These are phyloP conservation scores for Zeuzera pyrina DNA, from an alignment of 2,888 invertebrate species.

Conservation along the genomic window DNA sequence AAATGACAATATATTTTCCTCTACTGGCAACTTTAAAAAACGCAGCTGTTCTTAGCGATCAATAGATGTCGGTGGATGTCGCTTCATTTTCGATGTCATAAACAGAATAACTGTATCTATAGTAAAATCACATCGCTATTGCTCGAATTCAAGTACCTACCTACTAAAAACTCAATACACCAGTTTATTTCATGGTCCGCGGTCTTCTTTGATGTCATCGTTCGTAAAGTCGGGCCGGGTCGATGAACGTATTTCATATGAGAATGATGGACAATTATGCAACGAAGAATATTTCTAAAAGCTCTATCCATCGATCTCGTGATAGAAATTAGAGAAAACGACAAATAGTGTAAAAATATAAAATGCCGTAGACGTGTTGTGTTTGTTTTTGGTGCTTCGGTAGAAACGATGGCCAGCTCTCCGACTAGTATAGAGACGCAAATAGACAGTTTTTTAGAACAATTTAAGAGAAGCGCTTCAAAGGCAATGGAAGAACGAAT, in stretches of 20 bases:
- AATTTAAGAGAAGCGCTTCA: conserved; percentile 85
- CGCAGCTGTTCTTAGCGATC: conserved; percentile 62
- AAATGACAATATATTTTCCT: too few relatives aligned
- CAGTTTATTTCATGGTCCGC: conserved; percentile 48
- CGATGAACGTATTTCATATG: conserved; percentile 42
- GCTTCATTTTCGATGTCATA: conserved; percentile 64
- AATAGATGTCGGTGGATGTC: conserved; percentile 71
- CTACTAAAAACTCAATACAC: conserved; percentile 33
- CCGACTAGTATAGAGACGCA: conserved; percentile 84
- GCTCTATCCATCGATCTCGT: conserved; percentile 17
- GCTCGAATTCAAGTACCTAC: too few relatives aligned
- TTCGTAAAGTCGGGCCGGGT: conserved; percentile 38
- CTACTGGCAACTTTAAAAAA: conserved; percentile 37
- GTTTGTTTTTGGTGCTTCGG: conserved; percentile 68
- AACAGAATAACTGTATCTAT: conserved; percentile 50
- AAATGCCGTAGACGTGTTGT: conserved; percentile 48
- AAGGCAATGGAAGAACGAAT: conserved; percentile 80
- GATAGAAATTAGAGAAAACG: conserved; percentile 20
- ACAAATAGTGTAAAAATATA: conserved; percentile 22
- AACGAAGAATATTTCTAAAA: conserved; percentile 23
- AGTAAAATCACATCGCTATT: conserved; percentile 52
- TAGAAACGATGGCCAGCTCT: conserved; percentile 75
- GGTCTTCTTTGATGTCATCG: conserved; percentile 47
- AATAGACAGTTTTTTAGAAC: conserved; percentile 88
- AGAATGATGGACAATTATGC: conserved; percentile 36